Conservation (phyloP, 1,140 invertebrate species). For the Zaprionus capensis region DNA sequence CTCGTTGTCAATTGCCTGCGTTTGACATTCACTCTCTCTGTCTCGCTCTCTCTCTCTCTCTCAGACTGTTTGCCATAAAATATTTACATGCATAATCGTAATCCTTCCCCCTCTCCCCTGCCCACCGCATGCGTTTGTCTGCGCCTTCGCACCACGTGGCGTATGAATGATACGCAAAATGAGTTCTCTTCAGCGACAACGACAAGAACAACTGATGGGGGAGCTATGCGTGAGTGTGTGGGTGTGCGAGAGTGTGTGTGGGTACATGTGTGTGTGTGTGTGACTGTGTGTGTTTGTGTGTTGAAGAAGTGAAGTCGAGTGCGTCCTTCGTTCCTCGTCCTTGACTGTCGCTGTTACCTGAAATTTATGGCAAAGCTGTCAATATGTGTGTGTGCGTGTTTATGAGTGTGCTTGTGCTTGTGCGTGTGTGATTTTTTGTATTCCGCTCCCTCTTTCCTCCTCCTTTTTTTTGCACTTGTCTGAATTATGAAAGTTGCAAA, state of each 20-base stretch:
- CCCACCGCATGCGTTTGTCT: background rate
- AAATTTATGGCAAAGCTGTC: conserved; percentile 73
- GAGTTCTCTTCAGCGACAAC: conserved; percentile 15
- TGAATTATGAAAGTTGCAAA: conserved; percentile 62
- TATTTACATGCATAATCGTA: conserved; percentile 35
- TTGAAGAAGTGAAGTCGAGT: background rate
- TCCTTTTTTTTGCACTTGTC: conserved; percentile 28
- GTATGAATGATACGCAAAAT: conserved; percentile 55
- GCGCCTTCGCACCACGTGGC: conserved; percentile 27
- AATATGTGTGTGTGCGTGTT: conserved; percentile 43
- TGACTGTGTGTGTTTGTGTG: conserved; percentile 5
- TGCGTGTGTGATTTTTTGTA: conserved; percentile 25
- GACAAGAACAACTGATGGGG: background rate
- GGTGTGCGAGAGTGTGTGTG: conserved; percentile 12
- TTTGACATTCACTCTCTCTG: background rate
- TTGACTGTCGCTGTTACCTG: conserved; percentile 55
- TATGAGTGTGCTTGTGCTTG: conserved; percentile 16
- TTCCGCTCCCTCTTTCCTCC: conserved; percentile 21
- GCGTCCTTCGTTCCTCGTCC: background rate
- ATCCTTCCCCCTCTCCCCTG: background rate
- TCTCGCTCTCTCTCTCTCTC: background rate
- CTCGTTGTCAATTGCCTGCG: background rate
- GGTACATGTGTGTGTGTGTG: conserved; percentile 4
- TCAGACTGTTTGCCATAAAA: conserved; percentile 1
- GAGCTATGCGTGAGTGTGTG: background rate